Base-by-base conservation (phyloP, 2,797 vertebrate species). In the Takifugu ocellatus region DNA sequence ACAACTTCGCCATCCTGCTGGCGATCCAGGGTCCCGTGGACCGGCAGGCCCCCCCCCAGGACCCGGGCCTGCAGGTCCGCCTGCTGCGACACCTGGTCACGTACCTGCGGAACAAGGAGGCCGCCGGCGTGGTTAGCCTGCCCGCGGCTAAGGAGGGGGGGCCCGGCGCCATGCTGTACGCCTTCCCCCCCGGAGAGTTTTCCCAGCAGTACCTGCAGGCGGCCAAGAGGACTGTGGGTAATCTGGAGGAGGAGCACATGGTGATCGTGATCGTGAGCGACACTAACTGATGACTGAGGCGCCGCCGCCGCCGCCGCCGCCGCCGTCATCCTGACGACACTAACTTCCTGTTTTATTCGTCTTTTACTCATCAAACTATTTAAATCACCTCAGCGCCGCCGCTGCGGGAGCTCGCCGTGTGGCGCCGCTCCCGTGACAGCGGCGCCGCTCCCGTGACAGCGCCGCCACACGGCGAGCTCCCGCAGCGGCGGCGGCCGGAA, bases 21-120 rank as follows among this genome's bases (percentile, higher is more conserved):
- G 97, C 97, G 0, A 93, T 94, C 11, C 97, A 98, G 82, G 94
- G 95, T 0, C 70, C 92, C 51, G 65, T 92, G 11, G 92, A 89
- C 61, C 84, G 88, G 2, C 93, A 91, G 66, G 89, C 90, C 0
- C 90, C 92, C 8, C 60, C 79, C 1, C 92, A 92, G 0, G 95
- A 98, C 78, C 93, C 93, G 0, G 94, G 94, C 6, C 92, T 97
- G 26, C 97, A 98, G 91, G 91, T 94, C 49, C 92, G 97, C 71
- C 87, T 98, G 87, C 94, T 99, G 49, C 94, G 97, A 74, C 98
- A 99, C 86, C 90, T 99, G 83, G 97, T 99, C 75, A 98, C 96
- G 45, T 99, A 99, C 91, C 93, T 99, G 89, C 93, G 96, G 77
- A 98, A 97, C 92, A 99, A 99, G 81, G 97, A 99, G 85, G 96